Conservation (phyloP, 2,113 vertebrate species). For the Microtus richardsoni region DNA sequence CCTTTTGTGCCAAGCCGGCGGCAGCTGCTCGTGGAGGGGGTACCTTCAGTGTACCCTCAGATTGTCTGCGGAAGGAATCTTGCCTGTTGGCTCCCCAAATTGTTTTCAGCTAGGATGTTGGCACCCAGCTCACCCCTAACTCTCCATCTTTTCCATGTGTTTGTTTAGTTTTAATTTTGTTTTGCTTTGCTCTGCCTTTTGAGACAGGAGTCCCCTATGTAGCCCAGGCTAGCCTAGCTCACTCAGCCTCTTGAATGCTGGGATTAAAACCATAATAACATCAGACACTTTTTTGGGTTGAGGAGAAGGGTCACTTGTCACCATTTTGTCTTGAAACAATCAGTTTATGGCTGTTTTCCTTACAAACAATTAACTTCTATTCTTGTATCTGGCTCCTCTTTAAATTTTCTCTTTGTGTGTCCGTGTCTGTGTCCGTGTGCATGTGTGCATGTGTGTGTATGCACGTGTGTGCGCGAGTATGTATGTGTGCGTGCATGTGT, state of each 20-base stretch:
- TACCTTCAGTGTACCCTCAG: neutral
- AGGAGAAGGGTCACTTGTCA: neutral
- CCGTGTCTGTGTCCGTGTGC: neutral
- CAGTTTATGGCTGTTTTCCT: conserved; percentile 43
- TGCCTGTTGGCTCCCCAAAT: conserved; percentile 36
- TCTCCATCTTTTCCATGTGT: neutral
- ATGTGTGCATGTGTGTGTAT: neutral
- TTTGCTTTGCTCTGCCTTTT: neutral
- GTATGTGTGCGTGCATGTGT: neutral
- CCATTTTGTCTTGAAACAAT: conserved; percentile 51
- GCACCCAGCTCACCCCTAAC: neutral
- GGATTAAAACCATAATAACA: neutral
- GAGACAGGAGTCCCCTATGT: neutral
- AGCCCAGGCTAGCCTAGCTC: neutral
- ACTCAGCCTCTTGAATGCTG: neutral
- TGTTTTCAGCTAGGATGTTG: conserved; percentile 27
- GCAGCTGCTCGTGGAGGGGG: neutral
- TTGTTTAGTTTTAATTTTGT: neutral
- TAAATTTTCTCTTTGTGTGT: neutral
- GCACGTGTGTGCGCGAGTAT: no score
- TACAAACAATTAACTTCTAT: neutral
- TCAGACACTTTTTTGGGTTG: neutral
- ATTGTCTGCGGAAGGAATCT: conserved; percentile 16
- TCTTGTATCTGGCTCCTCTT: neutral
- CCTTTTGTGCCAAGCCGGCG: neutral